Base-by-base conservation (phyloP, 2,113 vertebrate genomes). In the Halcyon senegalensis region DNA sequence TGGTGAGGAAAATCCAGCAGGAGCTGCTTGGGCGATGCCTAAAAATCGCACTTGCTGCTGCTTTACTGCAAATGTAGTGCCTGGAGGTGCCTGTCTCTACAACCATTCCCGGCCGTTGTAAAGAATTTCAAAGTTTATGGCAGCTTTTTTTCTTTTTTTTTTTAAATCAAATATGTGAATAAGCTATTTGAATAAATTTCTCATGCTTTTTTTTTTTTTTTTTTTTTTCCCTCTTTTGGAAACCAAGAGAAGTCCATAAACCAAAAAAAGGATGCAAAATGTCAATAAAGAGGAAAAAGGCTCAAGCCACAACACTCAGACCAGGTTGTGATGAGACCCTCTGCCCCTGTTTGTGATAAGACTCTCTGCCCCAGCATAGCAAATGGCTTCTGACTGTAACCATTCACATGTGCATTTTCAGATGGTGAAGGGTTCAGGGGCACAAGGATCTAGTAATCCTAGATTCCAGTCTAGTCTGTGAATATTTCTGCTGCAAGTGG, bases 1-100 rank as follows among this genome's bases (percentile, higher is more conserved):
- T 86, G 48, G 73, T 67, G 1, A 97, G 94, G 95, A 96, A 97
- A 96, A 94, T 94, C 91, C 94, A 82, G 96, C 90, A 72, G 76
- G 74, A 91, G 23, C 80, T 75, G 44, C 30, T 77, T 80, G 59
- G 46, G 41, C 24, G 8, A 51, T 90, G 84, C 63, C 80, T 86
- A 56, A 62, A 95, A 89, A 44, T 9, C 41, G 81, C 72, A 15
- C 51, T 68, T 79, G 16, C 58, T 80, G 37, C 51, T 15, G 21
- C 80, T 62, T 89, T 86, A 39, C 39, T 66, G 17, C 35, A 90
- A 83, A 25, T 11, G 9, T 25, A 46, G 21, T 27, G 87, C 74
- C 94, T 84, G 62, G 44, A 86, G 86, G 70, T 87, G 46, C 30
- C 60, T 28, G 13, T 13, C 67, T 77, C 56, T 76, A 69, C 46